These are phyloP conservation scores for Campoletis raptor DNA, from an alignment of 2,888 invertebrate genomes.

Conservation along the genomic window DNA sequence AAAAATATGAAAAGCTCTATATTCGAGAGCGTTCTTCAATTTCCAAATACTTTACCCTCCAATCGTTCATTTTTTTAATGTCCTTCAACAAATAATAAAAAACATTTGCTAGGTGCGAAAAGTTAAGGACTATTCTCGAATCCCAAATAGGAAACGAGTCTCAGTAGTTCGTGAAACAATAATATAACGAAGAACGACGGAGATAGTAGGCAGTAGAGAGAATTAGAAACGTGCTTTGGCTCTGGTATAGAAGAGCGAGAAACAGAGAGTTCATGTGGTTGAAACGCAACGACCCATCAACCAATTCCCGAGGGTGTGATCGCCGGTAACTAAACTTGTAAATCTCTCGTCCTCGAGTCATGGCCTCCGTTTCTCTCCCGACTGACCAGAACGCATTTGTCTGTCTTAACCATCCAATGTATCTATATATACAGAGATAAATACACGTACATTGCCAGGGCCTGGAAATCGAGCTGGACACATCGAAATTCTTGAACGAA, in stretches of 20 bases:
- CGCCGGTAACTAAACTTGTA: conserved; percentile 85
- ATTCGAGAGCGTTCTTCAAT: neutral
- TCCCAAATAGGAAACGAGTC: neutral
- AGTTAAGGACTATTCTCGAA: neutral
- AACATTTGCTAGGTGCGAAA: neutral
- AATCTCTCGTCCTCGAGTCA: conserved; percentile 80
- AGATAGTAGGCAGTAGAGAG: conserved; percentile 5
- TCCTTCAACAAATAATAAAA: neutral
- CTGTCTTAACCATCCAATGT: conserved; percentile 79
- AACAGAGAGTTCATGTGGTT: conserved; percentile 43
- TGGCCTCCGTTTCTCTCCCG: conserved; percentile 77
- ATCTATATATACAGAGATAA: conserved; percentile 16
- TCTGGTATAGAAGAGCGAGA: neutral
- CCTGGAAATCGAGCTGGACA: conserved; percentile 57
- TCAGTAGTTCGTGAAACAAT: neutral
- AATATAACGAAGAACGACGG: neutral
- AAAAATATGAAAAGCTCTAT: conserved; percentile 72
- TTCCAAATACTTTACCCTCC: neutral
- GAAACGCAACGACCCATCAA: conserved; percentile 74
- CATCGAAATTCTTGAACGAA: conserved; percentile 36
- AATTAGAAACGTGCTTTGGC: conserved; percentile 27
- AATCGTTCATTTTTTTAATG: neutral
- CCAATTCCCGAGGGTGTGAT: conserved; percentile 83
- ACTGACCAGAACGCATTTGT: conserved; percentile 85
- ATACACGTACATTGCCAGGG: neutral